Conservation (phyloP, 2,888 invertebrate genomes). For the Unio pictorum region DNA sequence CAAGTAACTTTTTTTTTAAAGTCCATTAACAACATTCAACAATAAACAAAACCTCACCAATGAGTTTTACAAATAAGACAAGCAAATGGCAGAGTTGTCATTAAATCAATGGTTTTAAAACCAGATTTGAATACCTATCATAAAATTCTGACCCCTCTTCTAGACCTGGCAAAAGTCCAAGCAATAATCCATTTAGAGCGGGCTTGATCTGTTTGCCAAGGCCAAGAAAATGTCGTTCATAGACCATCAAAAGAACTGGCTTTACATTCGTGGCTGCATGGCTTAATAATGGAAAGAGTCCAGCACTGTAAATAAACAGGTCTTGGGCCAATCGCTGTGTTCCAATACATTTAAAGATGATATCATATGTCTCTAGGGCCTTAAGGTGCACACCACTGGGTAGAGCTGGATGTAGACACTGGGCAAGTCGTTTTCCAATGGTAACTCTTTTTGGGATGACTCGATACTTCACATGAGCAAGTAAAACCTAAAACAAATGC, state of each 20-base stretch:
- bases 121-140: constrained; percentile 76
- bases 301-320: constrained; percentile 84
- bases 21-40: too few species aligned
- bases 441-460: constrained; percentile 89
- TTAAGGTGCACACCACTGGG: constrained; percentile 93
- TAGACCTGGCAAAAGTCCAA: constrained; percentile 88
- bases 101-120: too few species aligned
- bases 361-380: constrained; percentile 91
- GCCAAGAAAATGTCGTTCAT: constrained; percentile 89
- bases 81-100: too few species aligned
- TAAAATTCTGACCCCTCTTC: constrained; percentile 89
- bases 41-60: too few species aligned
- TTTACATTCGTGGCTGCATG: constrained; percentile 93
- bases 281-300: constrained; percentile 89
- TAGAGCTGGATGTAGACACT: constrained; percentile 93
- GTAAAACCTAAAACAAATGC: constrained; percentile 78
- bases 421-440: constrained; percentile 90
- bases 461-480: constrained; percentile 85
- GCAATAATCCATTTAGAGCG: constrained; percentile 88
- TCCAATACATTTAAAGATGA: constrained; percentile 91
- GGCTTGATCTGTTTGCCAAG: constrained; percentile 84
- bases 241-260: constrained; percentile 84
- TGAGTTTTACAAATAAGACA: too few species aligned
- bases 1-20: too few species aligned
- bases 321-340: constrained; percentile 84